Evolutionary conservation across 2,888 invertebrate species (phyloP).

Genomic region (Rhodophaea formosa): DNA sequence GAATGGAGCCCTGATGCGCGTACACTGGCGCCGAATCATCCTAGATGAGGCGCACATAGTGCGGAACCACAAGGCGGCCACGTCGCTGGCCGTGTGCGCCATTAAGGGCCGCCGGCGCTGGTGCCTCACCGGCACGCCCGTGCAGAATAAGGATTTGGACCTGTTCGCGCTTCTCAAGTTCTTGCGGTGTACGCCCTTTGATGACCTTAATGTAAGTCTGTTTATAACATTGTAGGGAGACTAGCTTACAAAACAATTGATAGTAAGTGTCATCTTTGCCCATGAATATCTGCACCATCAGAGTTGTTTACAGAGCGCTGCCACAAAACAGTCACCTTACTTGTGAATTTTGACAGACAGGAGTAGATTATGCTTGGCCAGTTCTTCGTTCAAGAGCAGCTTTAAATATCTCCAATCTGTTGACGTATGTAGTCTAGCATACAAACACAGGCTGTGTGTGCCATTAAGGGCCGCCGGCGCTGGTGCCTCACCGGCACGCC

Average conservation of each 20-base stretch:
- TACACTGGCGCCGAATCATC: constrained; percentile 92
- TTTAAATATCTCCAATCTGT: no score
- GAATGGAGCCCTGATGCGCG: constrained; percentile 82
- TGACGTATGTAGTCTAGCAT: no score
- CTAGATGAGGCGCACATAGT: constrained; percentile 97
- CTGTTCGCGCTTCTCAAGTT: constrained; percentile 91
- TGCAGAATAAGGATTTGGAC: constrained; percentile 95
- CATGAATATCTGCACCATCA: no score
- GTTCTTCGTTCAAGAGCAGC: no score
- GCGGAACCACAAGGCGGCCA: constrained; percentile 91
- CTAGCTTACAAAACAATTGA: no score
- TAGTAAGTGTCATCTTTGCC: no score
- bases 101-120: constrained; percentile 82
- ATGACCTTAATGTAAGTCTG: constrained; percentile 84
- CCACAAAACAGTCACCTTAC: no score
- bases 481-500: constrained; percentile 95
- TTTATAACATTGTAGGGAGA: neutral
- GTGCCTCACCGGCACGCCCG: constrained; percentile 95
- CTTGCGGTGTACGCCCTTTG: constrained; percentile 92
- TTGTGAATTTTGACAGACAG: no score
- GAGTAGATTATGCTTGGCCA: no score
- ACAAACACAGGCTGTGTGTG: constrained; percentile 87
- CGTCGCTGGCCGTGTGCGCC: constrained; percentile 85
- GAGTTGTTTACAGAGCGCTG: no score
- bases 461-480: constrained; percentile 81